Base-by-base conservation (phyloP, 1,140 invertebrate species). In the Oryctes rhinoceros region DNA sequence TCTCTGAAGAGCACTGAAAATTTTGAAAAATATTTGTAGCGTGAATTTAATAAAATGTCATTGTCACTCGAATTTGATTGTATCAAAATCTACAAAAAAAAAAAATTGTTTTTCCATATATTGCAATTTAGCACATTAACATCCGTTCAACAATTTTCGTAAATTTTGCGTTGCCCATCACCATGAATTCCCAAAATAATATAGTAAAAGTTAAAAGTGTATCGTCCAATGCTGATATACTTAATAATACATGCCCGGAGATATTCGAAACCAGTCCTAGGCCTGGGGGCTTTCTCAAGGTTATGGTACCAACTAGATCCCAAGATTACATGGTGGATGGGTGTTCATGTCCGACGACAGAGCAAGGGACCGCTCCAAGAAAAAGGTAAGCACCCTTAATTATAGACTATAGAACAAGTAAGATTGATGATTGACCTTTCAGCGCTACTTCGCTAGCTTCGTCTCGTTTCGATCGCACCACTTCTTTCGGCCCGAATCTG, bases 251-350 rank as follows among this genome's bases (percentile, higher is more conserved):
- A 0, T 48, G 48, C 11, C 76, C 76, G 2, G 76, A 78, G 13
- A 78, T 78, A 7, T 78, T 53, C 39, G 76, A 49, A 1, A 78
- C 76, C 47, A 49, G 47, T n/a, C 76, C 76, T n/a, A 49, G 76
- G 35, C 76, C 76, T 24, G 76, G 76, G 10, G 76, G 76, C 11
- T 78, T 78, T 24, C 30, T 78, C 39, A 78, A 78, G 30, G 49
- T 78, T 35, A 78, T 76, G 75, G 75, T 76, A 76, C 75, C 75
- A 2, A 76, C 75, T 15, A 76, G 47, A 76, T 76, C 75, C 47
- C 75, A 76, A 18, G 75, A 76, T 76, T 76, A 76, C 30, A 76
- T 76, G 37, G 75, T 35, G 6, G 75, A 76, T 67, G 18, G 3
- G 2, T 67, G 62, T 67, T 4, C 65, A 6, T 35, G 65, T 30